Conservation (phyloP, 2,888 invertebrate genomes). For the Himalopsyche japonica region DNA sequence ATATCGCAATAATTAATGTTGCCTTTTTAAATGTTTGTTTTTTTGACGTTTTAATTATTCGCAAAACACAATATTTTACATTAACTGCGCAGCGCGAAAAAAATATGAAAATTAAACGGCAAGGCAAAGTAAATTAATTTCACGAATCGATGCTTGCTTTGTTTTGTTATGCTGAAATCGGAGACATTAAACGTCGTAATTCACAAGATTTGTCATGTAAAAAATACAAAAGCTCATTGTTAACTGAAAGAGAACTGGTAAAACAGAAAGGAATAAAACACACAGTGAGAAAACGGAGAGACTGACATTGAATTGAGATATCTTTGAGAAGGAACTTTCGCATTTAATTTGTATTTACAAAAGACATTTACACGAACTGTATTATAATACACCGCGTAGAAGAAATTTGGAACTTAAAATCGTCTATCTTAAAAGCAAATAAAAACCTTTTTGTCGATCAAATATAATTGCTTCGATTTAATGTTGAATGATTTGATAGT, state of each 20-base stretch:
- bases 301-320: slow-evolving; percentile 23
- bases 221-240: slow-evolving; percentile 14
- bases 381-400: neutral
- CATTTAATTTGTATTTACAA: slow-evolving; percentile 5
- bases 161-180: neutral
- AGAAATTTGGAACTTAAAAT: neutral
- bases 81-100: neutral
- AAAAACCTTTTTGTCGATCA: no score
- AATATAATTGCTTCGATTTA: no score
- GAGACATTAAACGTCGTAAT: slow-evolving; percentile 14
- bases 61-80: neutral
- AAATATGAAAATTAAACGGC: neutral
- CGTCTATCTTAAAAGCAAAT: neutral
- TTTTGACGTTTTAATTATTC: neutral
- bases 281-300: neutral
- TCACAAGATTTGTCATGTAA: slow-evolving; percentile 18
- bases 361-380: neutral
- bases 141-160: slow-evolving; percentile 1
- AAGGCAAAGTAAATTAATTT: neutral
- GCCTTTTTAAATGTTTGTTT: neutral
- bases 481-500: no score
- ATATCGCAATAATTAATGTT: neutral
- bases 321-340: neutral
- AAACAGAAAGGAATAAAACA: slow-evolving; percentile 11
- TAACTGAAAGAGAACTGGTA: neutral